Evolutionary conservation across 2,888 invertebrate species (phyloP).

Genomic region (Stenoptilia bipunctidactyla): DNA sequence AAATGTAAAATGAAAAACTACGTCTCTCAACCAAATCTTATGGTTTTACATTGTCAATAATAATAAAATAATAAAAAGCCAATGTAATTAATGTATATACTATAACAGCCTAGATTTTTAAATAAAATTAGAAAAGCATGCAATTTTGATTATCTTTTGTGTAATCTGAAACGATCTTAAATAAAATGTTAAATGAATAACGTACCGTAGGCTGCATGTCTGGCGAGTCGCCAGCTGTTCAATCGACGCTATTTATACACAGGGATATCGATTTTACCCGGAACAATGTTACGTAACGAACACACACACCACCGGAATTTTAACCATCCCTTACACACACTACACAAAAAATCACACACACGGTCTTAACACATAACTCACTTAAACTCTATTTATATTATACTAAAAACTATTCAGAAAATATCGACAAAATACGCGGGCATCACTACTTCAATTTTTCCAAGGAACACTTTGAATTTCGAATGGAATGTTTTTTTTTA

Average conservation of each 20-base stretch:
- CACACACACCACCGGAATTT: slow-evolving; percentile 31
- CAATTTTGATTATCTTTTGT: too few relatives aligned
- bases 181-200: background rate
- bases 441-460: background rate
- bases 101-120: too few relatives aligned
- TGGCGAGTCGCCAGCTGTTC: slow-evolving; percentile 60
- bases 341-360: slow-evolving; percentile 36
- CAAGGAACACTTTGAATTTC: slow-evolving; percentile 1
- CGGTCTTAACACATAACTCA: background rate
- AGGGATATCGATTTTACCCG: slow-evolving; percentile 61
- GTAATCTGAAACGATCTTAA: background rate
- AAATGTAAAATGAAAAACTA: too few relatives aligned
- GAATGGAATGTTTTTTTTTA: slow-evolving; percentile 1
- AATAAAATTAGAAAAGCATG: too few relatives aligned
- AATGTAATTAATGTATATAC: too few relatives aligned
- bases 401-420: background rate
- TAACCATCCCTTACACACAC: slow-evolving; percentile 35
- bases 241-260: slow-evolving; percentile 61
- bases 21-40: too few relatives aligned
- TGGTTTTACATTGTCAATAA: too few relatives aligned
- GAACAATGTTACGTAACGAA: slow-evolving; percentile 57
- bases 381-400: background rate
- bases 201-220: slow-evolving; percentile 62
- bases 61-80: too few relatives aligned
- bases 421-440: background rate